Evolutionary conservation across 2,888 invertebrate species (phyloP), one percentile per base, ranked within the genome.

Genomic region (Lacanobia oleracea): DNA sequence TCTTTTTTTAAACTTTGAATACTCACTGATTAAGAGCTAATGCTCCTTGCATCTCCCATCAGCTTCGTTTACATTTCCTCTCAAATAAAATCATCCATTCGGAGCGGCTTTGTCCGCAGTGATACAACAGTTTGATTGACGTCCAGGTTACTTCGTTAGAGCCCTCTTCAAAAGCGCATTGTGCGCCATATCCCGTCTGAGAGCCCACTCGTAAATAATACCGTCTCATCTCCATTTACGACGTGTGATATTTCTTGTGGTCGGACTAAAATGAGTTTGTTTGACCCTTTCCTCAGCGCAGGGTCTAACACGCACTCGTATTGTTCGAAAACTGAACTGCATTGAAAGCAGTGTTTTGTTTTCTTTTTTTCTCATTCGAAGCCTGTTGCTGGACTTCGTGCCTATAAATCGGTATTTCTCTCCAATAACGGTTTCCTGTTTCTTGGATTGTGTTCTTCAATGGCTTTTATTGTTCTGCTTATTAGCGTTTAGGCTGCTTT

Each of bases 71-170:
- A 73, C 60, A 67, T 67, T 74, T 62, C 64, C 45, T 61, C 67
- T 75, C 37, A 62, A 75, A 80, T 71, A 66, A 67, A 81, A 67
- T 62, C 70, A 67, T 78, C 54, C 50, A 56, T 56, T 53, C 51
- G 63, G 59, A 66, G 53, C 56, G 60, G 60, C 77, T 73, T 80
- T 80, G 79, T 80, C 57, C 69, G 77, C 81, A 68, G 81, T 76
- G 83, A 82, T 85, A 89, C 87, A 87, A 82, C 80, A 78, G 74
- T 81, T 88, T 93, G 94, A 94, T 93, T 94, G 94, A 93, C 93
- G 91, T 88, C 84, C 82, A 88, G 87, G 86, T 89, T 88, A 90
- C 90, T 93, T 93, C 92, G 91, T 94, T 92, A 92, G 88, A 88
- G 83, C 88, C 79, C 90, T 90, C 90, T 92, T 93, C 91, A 91